phyloP scores from a whole-genome alignment of 2,888 invertebrate genomes.

The Nematopogon swammerdamellus region DNA sequence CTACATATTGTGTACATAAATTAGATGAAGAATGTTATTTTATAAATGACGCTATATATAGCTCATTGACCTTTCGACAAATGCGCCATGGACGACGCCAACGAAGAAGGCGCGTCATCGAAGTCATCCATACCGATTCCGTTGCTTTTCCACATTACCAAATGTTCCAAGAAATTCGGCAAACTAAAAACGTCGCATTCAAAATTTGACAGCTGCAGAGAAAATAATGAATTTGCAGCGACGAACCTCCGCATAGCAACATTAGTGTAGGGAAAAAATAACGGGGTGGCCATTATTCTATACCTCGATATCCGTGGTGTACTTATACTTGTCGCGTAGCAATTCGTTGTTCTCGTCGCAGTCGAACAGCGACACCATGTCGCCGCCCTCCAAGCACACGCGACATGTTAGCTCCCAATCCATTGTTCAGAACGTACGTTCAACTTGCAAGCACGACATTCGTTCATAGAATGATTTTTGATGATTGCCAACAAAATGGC shows the following conservation, averaged over 20 bases:
- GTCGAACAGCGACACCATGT: constrained; percentile 53
- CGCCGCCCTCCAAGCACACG: constrained; percentile 48
- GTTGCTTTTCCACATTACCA: too few species aligned
- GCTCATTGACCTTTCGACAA: too few species aligned
- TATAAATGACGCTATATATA: too few species aligned
- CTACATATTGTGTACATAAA: too few species aligned
- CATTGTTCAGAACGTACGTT: constrained; percentile 23
- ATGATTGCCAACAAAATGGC: constrained; percentile 3
- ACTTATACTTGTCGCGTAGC: constrained; percentile 48
- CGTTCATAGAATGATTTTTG: too few species aligned
- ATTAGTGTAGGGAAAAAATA: constrained; percentile 44
- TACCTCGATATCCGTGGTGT: constrained; percentile 50
- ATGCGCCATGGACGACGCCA: too few species aligned
- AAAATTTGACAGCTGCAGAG: constrained; percentile 16
- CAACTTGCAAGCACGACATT: too few species aligned
- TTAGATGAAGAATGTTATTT: too few species aligned
- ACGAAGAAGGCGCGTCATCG: too few species aligned
- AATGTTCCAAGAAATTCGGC: too few species aligned
- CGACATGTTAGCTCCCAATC: constrained; percentile 55
- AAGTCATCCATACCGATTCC: too few species aligned
- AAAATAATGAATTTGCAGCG: constrained; percentile 22
- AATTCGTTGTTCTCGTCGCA: constrained; percentile 56
- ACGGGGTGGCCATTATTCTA: constrained; percentile 57
- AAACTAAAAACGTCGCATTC: too few species aligned
- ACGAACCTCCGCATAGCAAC: constrained; percentile 38